These are phyloP conservation scores for Bungarus multicinctus DNA, from an alignment of 2,113 vertebrate genomes.

Conservation along the genomic window DNA sequence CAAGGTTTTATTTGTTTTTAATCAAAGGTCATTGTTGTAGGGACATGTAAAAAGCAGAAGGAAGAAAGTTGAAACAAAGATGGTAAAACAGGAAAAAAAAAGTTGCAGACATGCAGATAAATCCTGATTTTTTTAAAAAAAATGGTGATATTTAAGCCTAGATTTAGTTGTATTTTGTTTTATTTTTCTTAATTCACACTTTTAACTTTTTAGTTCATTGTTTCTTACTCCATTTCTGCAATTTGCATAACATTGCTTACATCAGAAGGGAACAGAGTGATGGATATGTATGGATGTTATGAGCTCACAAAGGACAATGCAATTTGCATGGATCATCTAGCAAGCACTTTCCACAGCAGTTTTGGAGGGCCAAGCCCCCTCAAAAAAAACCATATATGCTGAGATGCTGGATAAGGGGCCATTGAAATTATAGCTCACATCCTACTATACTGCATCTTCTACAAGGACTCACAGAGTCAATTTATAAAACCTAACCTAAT, in stretches of 20 bases:
- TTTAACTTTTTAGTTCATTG: neutral
- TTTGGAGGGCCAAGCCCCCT: too few species aligned
- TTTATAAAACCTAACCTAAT: too few species aligned
- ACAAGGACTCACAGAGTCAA: too few species aligned
- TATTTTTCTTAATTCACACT: neutral
- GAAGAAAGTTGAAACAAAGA: neutral
- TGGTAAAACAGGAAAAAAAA: neutral
- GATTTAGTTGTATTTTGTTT: neutral
- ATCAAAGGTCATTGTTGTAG: neutral
- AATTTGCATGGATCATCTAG: neutral
- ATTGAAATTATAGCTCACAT: too few species aligned
- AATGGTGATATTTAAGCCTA: neutral
- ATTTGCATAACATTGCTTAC: neutral
- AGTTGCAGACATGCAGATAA: neutral
- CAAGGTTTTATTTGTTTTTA: slow-evolving; percentile 20
- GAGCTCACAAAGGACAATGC: neutral
- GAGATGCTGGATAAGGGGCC: too few species aligned
- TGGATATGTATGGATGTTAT: neutral
- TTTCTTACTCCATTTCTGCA: neutral
- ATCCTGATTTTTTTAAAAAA: neutral
- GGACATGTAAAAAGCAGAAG: neutral
- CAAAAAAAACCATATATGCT: too few species aligned
- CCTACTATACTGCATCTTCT: too few species aligned
- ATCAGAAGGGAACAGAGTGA: neutral
- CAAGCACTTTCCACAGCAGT: neutral